Base-by-base conservation (phyloP, 2,797 vertebrate genomes). In the Myotis findleyi region DNA sequence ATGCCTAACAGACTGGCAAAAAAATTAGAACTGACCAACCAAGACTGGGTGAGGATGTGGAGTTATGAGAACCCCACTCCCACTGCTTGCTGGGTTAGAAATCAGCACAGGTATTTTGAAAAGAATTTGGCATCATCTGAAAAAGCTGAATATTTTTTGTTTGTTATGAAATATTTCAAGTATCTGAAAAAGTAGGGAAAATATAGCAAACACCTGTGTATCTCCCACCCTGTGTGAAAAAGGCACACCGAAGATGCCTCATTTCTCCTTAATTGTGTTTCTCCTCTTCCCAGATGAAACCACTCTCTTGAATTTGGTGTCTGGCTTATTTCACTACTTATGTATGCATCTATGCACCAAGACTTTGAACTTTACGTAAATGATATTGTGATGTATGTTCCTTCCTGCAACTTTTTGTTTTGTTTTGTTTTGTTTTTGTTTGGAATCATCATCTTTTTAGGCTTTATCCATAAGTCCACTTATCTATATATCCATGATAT, bases 101-200 rank as follows among this genome's bases (percentile, higher is more conserved):
- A 91, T 49, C 12, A 25, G 27, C n/a, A 25, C 4, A 1, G 17
- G 5, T 8, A 62, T 59, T 93, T 82, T 91, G 57, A 93, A 53
- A 51, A 30, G 30, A 51, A 36, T 44, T 64, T 72, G 71, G 17
- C n/a, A 47, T 59, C 62, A 53, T 72, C 18, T 76, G 8, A 62
- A 86, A 79, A 76, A 87, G 47, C 13, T 55, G 25, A 41, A 3
- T 59, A 5, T 71, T 87, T 87, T 68, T 79, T 9, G 62, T 53
- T 77, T 47, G 53, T 36, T 49, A 85, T 62, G 33, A 88, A 77
- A 64, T 92, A 83, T 76, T 81, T 69, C 25, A 17, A 55, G 16
- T 87, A 51, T 33, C 33, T 47, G 25, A 75, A 66, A 59, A 81
- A 90, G 5, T 4, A 16, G 36, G 51, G 80, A 66, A 84, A 69